These are phyloP conservation scores for Pipistrellus pipistrellus DNA, from an alignment of 2,797 vertebrate genomes.

Conservation along the genomic window DNA sequence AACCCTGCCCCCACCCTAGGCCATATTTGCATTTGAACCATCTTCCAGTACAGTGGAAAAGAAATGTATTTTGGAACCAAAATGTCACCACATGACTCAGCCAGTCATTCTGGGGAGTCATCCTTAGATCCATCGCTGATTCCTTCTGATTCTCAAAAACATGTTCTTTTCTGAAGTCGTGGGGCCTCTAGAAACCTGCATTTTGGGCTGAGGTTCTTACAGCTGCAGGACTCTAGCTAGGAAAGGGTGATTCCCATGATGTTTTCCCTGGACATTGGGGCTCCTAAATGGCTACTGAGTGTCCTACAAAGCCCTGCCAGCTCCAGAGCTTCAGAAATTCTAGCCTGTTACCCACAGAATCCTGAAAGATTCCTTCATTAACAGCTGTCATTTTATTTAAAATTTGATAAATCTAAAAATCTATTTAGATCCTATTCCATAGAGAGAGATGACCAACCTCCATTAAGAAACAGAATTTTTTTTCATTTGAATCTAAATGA, in stretches of 20 bases:
- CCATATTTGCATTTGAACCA: background rate
- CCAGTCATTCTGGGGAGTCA: background rate
- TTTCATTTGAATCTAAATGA: background rate
- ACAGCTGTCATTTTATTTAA: conserved; percentile 29
- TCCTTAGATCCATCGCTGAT: too few relatives aligned
- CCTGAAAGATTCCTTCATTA: background rate
- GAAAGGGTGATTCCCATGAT: background rate
- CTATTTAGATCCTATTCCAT: background rate
- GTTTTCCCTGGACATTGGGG: background rate
- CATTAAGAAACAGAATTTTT: background rate
- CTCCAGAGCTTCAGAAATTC: background rate
- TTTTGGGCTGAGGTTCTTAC: background rate
- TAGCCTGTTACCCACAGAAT: background rate
- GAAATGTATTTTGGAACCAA: background rate
- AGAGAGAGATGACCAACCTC: conserved; percentile 18
- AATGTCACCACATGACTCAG: background rate
- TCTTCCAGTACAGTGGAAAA: background rate
- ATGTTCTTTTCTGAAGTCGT: background rate
- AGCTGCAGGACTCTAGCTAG: background rate
- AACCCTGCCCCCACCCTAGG: background rate
- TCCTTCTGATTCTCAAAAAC: background rate
- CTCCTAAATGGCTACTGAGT: background rate
- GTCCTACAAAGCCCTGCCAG: background rate
- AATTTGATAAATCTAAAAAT: conserved; percentile 17
- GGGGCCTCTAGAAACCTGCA: background rate